phyloP scores from a whole-genome alignment of 2,888 invertebrate genomes.

The Pristionchus arcanus region DNA sequence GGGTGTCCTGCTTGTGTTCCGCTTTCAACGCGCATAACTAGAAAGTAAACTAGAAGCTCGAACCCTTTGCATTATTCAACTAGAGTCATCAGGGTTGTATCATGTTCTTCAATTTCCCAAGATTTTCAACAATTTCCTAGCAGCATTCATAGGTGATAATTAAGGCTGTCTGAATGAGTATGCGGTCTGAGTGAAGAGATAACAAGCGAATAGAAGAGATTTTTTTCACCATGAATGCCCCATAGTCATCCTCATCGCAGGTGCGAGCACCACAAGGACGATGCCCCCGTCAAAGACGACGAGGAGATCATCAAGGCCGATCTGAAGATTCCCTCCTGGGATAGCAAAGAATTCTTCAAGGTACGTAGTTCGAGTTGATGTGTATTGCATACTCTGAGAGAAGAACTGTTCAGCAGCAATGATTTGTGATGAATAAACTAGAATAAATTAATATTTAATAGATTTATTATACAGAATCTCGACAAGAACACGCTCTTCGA shows the following conservation, averaged over 20 bases:
- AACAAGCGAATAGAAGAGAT: neutral
- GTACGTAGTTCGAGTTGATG: too few species aligned
- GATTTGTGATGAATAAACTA: too few species aligned
- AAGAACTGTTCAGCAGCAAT: too few species aligned
- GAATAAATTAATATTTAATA: too few species aligned
- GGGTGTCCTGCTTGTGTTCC: too few species aligned
- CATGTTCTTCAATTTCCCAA: too few species aligned
- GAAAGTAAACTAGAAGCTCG: too few species aligned
- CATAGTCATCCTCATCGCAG: neutral
- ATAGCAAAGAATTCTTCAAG: neutral
- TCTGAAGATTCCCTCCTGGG: neutral
- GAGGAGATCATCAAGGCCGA: neutral
- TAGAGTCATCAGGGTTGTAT: too few species aligned
- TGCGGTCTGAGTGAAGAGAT: neutral
- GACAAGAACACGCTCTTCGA: neutral
- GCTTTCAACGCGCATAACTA: too few species aligned
- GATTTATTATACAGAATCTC: neutral
- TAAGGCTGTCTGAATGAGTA: too few species aligned
- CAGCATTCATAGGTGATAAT: neutral
- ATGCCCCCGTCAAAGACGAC: neutral
- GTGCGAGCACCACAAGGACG: constrained; percentile 14
- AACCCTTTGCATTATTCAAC: too few species aligned
- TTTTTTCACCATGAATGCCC: neutral
- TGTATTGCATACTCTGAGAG: too few species aligned
- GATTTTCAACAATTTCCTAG: neutral